phyloP scores from a whole-genome alignment of 2,113 vertebrate species.

The Sander vitreus region DNA sequence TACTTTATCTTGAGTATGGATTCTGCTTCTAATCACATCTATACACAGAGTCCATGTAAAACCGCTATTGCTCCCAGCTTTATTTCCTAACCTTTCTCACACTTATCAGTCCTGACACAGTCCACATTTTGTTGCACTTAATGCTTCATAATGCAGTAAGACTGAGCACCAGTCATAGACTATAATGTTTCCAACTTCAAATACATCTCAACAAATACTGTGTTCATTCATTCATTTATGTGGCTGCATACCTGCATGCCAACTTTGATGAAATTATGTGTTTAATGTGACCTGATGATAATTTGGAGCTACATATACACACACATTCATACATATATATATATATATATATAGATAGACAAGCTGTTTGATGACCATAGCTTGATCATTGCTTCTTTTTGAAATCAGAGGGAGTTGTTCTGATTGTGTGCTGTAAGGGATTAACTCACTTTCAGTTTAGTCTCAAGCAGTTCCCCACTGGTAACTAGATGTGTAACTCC shows the following conservation, averaged over 20 bases:
- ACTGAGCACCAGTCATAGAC: background rate
- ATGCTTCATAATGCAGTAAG: background rate
- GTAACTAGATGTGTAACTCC: conserved; percentile 93
- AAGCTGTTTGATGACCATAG: background rate
- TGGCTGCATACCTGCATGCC: background rate
- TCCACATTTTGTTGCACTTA: background rate
- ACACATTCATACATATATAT: too few species aligned
- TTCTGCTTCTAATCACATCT: background rate
- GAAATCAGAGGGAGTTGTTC: background rate
- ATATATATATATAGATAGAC: background rate
- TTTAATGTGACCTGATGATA: background rate
- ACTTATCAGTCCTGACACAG: background rate
- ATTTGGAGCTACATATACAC: background rate
- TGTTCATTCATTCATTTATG: background rate
- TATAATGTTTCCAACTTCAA: background rate
- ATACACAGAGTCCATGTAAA: too few species aligned
- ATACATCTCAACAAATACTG: background rate
- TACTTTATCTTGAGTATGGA: background rate
- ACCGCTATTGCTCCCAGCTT: too few species aligned
- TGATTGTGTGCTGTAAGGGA: background rate
- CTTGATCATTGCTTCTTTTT: background rate
- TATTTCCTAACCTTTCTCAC: background rate
- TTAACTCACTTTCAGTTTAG: conserved; percentile 91
- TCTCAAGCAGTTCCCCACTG: conserved; percentile 92
- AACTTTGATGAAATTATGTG: background rate